Evolutionary conservation across 2,113 vertebrate genomes (phyloP).

Genomic region (Numenius arquata): DNA sequence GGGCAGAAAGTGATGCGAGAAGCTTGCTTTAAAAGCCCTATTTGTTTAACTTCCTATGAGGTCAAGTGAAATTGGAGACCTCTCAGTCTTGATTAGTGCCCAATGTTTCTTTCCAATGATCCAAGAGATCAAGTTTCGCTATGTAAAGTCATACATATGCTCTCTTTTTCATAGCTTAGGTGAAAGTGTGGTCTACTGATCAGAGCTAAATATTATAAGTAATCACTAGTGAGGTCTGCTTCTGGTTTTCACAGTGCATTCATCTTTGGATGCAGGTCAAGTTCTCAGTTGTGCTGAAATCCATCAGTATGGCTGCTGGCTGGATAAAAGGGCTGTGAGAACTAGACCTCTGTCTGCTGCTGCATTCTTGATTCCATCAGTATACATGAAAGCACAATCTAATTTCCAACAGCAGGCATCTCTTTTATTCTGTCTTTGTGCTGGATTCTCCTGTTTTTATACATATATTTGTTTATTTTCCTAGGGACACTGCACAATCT

Average conservation of each 20-base stretch:
- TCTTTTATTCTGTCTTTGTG: not conserved
- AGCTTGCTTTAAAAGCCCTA: not conserved
- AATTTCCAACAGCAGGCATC: not conserved
- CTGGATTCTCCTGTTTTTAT: not conserved
- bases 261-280: not conserved
- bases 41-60: not conserved
- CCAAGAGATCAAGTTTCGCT: not conserved
- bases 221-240: not conserved
- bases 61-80: not conserved
- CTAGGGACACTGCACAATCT: slow-evolving; percentile 91
- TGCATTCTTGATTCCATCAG: not conserved
- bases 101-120: not conserved
- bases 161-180: not conserved
- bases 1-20: not conserved
- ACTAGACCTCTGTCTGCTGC: not conserved
- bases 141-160: not conserved
- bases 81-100: not conserved
- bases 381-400: not conserved
- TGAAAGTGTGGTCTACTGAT: not conserved
- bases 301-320: not conserved
- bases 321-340: not conserved
- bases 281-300: not conserved
- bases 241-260: not conserved
- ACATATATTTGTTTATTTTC: not conserved
- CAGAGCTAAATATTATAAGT: not conserved